phyloP scores from a whole-genome alignment of 2,888 invertebrate genomes.

The Dicyrtoma fusca region DNA sequence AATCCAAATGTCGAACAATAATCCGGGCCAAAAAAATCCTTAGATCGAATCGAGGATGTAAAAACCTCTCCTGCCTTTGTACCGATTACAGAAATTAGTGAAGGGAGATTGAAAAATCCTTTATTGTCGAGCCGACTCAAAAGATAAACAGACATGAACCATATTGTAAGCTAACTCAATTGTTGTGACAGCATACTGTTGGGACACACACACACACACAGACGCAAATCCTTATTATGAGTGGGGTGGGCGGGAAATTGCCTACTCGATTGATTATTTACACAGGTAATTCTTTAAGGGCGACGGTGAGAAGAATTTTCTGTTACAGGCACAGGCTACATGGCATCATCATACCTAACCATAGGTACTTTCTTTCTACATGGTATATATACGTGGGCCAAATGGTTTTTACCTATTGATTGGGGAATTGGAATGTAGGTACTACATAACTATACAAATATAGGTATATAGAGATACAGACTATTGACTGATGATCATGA shows the following conservation, averaged over 20 bases:
- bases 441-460: too few species aligned
- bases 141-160: not conserved
- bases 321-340: too few species aligned
- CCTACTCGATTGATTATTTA: constrained; percentile 28
- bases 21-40: constrained; percentile 18
- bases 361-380: too few species aligned
- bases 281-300: not conserved
- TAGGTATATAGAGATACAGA: too few species aligned
- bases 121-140: not conserved
- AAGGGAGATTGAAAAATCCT: constrained; percentile 20
- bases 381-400: too few species aligned
- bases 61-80: constrained; percentile 7
- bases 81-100: constrained; percentile 21
- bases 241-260: constrained; percentile 22
- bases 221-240: not conserved
- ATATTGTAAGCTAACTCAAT: not conserved
- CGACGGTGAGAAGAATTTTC: too few species aligned
- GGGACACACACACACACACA: too few species aligned
- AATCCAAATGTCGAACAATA: not conserved
- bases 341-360: too few species aligned
- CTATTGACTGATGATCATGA: too few species aligned
- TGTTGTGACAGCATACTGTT: constrained; percentile 10
- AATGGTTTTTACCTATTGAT: too few species aligned
- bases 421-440: too few species aligned
- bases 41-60: constrained; percentile 11